Conservation (phyloP, 2,113 vertebrate species). For the Hippolais icterina region DNA sequence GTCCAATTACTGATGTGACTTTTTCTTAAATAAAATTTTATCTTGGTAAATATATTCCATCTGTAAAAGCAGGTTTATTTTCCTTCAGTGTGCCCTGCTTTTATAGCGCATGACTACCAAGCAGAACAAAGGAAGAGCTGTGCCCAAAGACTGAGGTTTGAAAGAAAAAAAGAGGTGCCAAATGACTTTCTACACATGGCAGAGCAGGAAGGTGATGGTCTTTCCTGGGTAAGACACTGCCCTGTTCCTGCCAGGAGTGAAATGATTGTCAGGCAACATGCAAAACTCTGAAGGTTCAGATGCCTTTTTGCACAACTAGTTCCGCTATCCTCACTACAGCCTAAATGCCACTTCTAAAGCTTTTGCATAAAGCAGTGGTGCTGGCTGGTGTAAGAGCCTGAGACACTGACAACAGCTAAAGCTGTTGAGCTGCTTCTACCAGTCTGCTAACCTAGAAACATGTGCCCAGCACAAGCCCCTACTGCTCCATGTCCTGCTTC, state of each 20-base stretch:
- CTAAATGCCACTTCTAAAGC: neutral
- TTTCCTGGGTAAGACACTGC: neutral
- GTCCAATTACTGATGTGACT: neutral
- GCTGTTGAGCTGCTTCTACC: neutral
- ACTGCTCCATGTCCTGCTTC: neutral
- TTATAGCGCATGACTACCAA: neutral
- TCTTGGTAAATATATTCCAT: neutral
- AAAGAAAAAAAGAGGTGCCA: neutral
- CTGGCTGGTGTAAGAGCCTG: neutral
- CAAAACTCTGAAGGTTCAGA: neutral
- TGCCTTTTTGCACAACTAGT: neutral
- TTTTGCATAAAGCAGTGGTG: neutral
- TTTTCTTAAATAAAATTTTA: slow-evolving; percentile 14
- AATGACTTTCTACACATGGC: neutral
- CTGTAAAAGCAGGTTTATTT: neutral
- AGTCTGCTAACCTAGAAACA: neutral
- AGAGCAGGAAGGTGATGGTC: neutral
- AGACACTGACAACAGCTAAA: neutral
- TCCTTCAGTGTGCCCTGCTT: neutral
- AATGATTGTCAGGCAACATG: neutral
- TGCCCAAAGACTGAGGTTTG: neutral
- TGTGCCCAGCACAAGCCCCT: neutral
- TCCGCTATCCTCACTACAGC: neutral
- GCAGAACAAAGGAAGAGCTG: neutral
- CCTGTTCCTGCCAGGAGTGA: neutral